Base-by-base conservation (phyloP, 2,797 vertebrate genomes). In the Chloroceryle inda region DNA sequence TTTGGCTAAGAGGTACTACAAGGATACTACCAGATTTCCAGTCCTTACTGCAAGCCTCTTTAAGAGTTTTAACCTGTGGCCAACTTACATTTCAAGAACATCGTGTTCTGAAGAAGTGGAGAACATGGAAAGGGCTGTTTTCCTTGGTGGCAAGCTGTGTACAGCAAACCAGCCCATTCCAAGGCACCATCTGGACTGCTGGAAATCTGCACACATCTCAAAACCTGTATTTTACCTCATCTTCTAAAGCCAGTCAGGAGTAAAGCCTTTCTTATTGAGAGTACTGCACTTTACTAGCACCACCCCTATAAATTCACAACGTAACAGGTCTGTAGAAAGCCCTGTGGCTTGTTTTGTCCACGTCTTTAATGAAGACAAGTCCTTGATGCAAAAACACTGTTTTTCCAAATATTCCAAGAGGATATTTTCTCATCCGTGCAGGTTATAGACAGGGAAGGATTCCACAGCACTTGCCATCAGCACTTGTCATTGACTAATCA, bases 321-420 rank as follows among this genome's bases (percentile, higher is more conserved):
- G 0, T 16, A 73, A 47, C 61, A 91, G 59, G 71, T 67, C 92
- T 84, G 0, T 53, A 88, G 56, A 94, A 92, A 88, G 67, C 85
- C 69, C 82, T 52, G 42, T 45, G 69, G 85, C 63, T 83, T 78
- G 91, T 74, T 84, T 40, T 81, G 69, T 47, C 84, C 31, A 0
- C 40, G 52, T 81, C 68, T 72, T 89, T 94, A 91, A 91, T 91
- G 53, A 73, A 80, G 58, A 92, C 56, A 69, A 78, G 66, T 49
- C 79, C 89, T 52, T 82, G 82, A 66, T 50, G 37, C 73, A 88
- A 44, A 72, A 92, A 35, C 22, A 55, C 20, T 42, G 38, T 13
- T 93, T 79, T 77, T 63, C 71, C 82, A 3, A 84, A 74, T 59
- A 68, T 68, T 96, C 74, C 86, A 78, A 59, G 93, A 67, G 31